phyloP scores from a whole-genome alignment of 2,113 vertebrate species.

The Nyctibius bracteatus region DNA sequence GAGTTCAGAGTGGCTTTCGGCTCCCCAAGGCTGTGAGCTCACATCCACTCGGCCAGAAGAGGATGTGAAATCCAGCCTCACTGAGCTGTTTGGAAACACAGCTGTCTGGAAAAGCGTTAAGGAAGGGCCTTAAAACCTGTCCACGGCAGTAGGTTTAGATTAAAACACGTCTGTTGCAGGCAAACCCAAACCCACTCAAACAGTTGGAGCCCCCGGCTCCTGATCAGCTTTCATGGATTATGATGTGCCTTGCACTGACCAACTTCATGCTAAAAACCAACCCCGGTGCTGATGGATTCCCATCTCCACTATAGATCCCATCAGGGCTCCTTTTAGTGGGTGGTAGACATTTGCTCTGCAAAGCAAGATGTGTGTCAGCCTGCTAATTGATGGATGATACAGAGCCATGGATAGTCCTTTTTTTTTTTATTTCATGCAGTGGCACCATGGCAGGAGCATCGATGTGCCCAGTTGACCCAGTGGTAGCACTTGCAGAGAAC shows the following conservation, averaged over 20 bases:
- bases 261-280: neutral
- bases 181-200: neutral
- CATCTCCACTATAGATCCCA: neutral
- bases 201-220: rapidly evolving
- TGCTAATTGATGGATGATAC: neutral
- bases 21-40: neutral
- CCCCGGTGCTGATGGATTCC: neutral
- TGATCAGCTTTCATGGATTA: neutral
- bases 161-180: slow-evolving; percentile 7
- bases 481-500: neutral
- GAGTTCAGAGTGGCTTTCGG: neutral
- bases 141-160: slow-evolving; percentile 27
- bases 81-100: slow-evolving; percentile 11
- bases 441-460: rapidly evolving
- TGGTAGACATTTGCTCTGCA: neutral
- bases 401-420: neutral
- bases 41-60: neutral
- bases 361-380: neutral
- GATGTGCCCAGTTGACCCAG: neutral
- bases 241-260: neutral
- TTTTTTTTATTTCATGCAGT: rapidly evolving
- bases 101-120: slow-evolving; percentile 14
- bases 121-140: slow-evolving; percentile 7
- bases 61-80: slow-evolving; percentile 29
- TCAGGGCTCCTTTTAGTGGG: neutral